These are phyloP conservation scores for Cydia pomonella DNA, from an alignment of 1,140 invertebrate species.

Conservation along the genomic window DNA sequence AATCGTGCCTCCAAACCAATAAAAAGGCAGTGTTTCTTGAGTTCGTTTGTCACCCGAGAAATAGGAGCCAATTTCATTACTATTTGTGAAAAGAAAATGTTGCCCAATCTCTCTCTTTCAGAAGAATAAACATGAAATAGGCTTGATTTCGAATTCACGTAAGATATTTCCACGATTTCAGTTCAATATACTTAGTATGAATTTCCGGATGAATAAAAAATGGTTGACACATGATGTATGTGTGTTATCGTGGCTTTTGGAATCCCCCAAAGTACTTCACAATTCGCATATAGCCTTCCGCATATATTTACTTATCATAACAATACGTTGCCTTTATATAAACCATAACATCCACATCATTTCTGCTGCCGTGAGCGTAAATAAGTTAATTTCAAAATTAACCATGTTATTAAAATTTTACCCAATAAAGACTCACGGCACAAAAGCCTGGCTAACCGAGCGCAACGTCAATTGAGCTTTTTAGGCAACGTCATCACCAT, in stretches of 20 bases:
- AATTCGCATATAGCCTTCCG: background rate
- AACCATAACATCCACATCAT: background rate
- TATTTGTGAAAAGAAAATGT: background rate
- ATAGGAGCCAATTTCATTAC: background rate
- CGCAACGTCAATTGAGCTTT: background rate
- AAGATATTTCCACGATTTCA: too few species aligned
- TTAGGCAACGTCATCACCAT: constrained; percentile 3
- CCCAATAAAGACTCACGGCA: background rate
- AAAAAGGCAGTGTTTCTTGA: constrained; percentile 1
- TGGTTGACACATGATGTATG: too few species aligned
- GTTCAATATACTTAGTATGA: too few species aligned
- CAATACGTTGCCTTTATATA: background rate
- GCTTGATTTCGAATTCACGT: background rate
- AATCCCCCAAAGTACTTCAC: background rate
- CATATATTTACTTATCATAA: background rate
- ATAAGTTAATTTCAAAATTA: background rate
- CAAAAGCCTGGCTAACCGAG: constrained; percentile 1
- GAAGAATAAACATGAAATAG: background rate
- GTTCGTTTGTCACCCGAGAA: background rate
- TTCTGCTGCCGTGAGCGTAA: background rate
- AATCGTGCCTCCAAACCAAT: background rate
- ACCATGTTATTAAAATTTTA: background rate
- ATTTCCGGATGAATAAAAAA: too few species aligned
- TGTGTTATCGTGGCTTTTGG: too few species aligned
- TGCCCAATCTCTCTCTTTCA: background rate